Conservation (phyloP, 1,140 invertebrate genomes). For the Drosophila teissieri region DNA sequence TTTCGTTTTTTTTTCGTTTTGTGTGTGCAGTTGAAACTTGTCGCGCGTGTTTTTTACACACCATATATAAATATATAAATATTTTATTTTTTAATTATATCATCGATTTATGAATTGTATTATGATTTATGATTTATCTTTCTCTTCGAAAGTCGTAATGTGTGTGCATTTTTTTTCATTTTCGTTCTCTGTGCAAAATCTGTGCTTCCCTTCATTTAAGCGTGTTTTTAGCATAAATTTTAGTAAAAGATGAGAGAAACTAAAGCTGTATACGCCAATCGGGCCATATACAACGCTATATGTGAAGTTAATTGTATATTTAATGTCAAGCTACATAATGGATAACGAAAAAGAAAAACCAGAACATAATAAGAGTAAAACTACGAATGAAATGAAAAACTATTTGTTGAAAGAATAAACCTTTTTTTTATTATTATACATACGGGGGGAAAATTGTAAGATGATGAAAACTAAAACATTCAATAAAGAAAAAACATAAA, state of each 20-base stretch:
- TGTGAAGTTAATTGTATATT: conserved; percentile 76
- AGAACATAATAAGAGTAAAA: conserved; percentile 57
- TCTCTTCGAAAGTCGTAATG: conserved; percentile 47
- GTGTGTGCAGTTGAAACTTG: conserved; percentile 58
- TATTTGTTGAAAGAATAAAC: conserved; percentile 78
- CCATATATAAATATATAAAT: conserved; percentile 40
- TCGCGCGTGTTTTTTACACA: conserved; percentile 33
- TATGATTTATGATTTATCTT: conserved; percentile 45
- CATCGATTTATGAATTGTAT: conserved; percentile 45
- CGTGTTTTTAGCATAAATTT: conserved; percentile 83
- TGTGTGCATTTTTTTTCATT: conserved; percentile 51
- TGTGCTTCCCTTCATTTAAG: conserved; percentile 84
- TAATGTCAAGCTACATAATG: conserved; percentile 72
- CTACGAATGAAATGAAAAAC: conserved; percentile 55
- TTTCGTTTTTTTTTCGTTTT: conserved; percentile 21
- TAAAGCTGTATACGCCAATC: conserved; percentile 50
- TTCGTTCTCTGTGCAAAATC: conserved; percentile 76
- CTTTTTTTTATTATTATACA: conserved; percentile 77
- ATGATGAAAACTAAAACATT: conserved; percentile 57
- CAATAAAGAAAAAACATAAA: conserved; percentile 61
- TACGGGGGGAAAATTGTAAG: conserved; percentile 52
- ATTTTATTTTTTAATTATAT: conserved; percentile 58
- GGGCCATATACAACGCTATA: conserved; percentile 53
- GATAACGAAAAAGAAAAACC: conserved; percentile 27
- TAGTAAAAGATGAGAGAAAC: conserved; percentile 64